Percentiles rank a stretch among this genome's conserved stretches.
Evolutionary conservation across 2,113 vertebrate species (phyloP).

Genomic region (Psilopsiagon aymara): DNA sequence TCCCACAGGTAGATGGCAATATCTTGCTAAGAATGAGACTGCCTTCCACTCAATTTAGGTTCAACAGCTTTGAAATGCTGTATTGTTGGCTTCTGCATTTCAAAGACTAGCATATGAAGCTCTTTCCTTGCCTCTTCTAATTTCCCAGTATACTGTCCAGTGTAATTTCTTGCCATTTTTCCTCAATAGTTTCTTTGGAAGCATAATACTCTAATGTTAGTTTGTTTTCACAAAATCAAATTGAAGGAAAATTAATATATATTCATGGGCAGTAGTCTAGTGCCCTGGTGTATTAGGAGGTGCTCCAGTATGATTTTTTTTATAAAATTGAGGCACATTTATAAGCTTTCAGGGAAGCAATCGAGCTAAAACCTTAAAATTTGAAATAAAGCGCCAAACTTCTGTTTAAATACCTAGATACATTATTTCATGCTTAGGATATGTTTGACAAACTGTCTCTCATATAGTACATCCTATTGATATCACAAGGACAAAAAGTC

Average conservation of each 20-base stretch:
- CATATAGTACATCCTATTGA: neutral
- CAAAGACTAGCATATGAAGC: neutral
- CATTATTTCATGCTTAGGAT: neutral
- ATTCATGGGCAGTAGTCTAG: neutral
- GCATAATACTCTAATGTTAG: neutral
- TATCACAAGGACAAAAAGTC: neutral
- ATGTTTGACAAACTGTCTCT: neutral
- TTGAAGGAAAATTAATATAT: neutral
- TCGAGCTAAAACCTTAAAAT: neutral
- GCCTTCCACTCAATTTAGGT: neutral
- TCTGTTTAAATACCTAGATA: neutral
- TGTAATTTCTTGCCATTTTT: neutral
- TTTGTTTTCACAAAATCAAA: neutral
- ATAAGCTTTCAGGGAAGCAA: neutral
- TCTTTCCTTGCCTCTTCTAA: neutral
- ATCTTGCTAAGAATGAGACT: neutral
- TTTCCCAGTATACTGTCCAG: neutral
- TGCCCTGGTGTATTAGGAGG: neutral
- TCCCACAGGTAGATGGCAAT: neutral
- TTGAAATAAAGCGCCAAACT: neutral
- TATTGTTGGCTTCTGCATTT: neutral
- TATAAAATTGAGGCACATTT: neutral
- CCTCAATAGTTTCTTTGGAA: neutral
- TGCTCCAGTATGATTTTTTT: neutral
- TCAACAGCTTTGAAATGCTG: neutral